Evolutionary conservation across 2,888 invertebrate genomes (phyloP).

Genomic region (Rhopalosiphum nymphaeae): DNA sequence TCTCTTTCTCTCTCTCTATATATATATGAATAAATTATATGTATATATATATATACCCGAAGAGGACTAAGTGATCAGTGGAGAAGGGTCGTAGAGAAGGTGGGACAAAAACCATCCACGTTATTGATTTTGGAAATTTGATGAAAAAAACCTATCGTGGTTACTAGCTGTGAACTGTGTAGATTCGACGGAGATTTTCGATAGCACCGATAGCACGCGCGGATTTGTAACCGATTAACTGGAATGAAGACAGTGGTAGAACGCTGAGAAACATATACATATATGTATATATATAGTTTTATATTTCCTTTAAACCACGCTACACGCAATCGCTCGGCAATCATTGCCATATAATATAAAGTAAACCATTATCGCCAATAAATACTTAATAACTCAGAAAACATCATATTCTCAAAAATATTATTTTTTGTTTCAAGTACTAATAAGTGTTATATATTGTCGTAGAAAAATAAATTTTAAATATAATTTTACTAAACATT

Average conservation of each 20-base stretch:
- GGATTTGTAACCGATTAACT: conserved; percentile 46
- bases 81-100: neutral
- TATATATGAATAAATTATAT: neutral
- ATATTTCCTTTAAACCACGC: neutral
- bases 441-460: neutral
- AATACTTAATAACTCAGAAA: neutral
- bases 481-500: neutral
- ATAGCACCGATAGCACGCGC: conserved; percentile 1
- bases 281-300: conserved; percentile 15
- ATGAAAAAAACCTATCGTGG: neutral
- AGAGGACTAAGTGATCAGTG: neutral
- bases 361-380: neutral
- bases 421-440: neutral
- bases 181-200: conserved; percentile 7
- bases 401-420: neutral
- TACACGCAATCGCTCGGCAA: neutral
- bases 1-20: neutral
- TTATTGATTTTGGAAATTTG: neutral
- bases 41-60: neutral
- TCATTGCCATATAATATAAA: neutral
- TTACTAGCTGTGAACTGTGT: neutral
- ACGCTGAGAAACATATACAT: neutral
- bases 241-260: neutral
- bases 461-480: neutral
- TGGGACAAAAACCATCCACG: neutral